Evolutionary conservation across 2,888 invertebrate species (phyloP), one percentile per base, ranked within the genome.

Genomic region (Melinopterus prodromus): DNA sequence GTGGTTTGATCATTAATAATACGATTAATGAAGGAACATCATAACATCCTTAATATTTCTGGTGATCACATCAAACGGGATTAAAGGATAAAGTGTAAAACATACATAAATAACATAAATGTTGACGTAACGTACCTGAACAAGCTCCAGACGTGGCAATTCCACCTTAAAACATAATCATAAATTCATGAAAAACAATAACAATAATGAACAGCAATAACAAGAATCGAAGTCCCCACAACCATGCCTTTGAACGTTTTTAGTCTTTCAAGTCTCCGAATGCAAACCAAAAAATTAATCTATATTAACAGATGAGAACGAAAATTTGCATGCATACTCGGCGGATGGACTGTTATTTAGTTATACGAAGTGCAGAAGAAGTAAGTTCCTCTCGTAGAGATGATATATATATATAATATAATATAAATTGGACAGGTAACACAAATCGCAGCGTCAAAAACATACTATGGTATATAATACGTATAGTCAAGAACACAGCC

Each of bases 301-400:
- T 2, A 53, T 53, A 53, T 53, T 9, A 53, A 53, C 12, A 53
- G 53, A 53, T 53, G 53, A 12, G 53, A 53, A 53, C 7, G 53
- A 53, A 53, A 53, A 53, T 53, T 53, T 79, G 79, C 79, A 79
- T 77, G 77, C 77, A 74, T 77, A 74, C 77, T 79, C 79, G 79
- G 77, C 74, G 77, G 71, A 77, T 79, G 77, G 53, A 53, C 71
- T 77, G 77, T 79, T 77, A 77, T 77, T 77, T 79, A 76, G 79
- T 79, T 79, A 79, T 76, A 79, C 77, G 71, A 72, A 72, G 71
- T n/a, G n/a, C 70, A 70, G 15, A 70, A 70, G 15, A 70, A 79
- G 77, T 16, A 78, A 71, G 76, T 79, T 79, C 76, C 79, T 77
- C 77, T 79, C 76, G 77, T 79, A 79, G 79, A 79, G 79, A 79